Base-by-base conservation (phyloP, 2,888 invertebrate genomes). In the Ectemnius continuus region DNA sequence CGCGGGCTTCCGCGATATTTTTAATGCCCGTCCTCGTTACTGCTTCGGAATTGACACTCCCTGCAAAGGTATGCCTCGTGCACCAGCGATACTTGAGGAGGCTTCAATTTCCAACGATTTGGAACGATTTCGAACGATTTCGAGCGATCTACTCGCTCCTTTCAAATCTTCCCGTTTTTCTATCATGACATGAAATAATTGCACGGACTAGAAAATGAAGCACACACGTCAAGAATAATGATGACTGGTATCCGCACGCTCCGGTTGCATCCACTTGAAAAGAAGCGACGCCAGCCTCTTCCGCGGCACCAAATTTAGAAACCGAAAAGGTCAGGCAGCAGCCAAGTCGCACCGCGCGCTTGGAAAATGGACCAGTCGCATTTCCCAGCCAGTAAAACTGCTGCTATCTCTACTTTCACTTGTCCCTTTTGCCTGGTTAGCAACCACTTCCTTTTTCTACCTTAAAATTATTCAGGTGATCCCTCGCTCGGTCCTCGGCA, bases 401-500 rank as follows among this genome's bases (percentile, higher is more conserved):
- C 3, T 16, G 1, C 52, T 5, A 16, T 52, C 52, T 4, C 64
- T 13, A n/a, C 62, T 58, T 45, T 66, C 63, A 61, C 63, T 65
- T 56, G 13, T 59, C 66, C 23, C 36, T 56, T 46, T 52, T 36
- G 26, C 67, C 70, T 72, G 23, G 3, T 23, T 23, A 0, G 23
- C 63, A 64, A 16, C 59, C 8, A 46, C 45, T 61, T 46, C 28
- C 45, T n/a, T 69, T 48, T 67, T 68, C 47, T 90, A 91, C 92
- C 89, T 92, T 93, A 83, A 93, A 93, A 82, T 92, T 92, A 70
- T 93, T 92, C 47, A 95, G 92, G 91, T 94, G 94, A 80, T 93
- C 92, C 91, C 94, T 95, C 60, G 95, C 95, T 89, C 94, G 93
- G 75, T 93, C 93, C 76, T 95, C 93, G 58, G 94, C 94, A 87